A percentile compares a stretch with the other conserved stretches of the same genome.
Evolutionary conservation across 2,113 vertebrate species (phyloP).

Genomic region (Natator depressus): DNA sequence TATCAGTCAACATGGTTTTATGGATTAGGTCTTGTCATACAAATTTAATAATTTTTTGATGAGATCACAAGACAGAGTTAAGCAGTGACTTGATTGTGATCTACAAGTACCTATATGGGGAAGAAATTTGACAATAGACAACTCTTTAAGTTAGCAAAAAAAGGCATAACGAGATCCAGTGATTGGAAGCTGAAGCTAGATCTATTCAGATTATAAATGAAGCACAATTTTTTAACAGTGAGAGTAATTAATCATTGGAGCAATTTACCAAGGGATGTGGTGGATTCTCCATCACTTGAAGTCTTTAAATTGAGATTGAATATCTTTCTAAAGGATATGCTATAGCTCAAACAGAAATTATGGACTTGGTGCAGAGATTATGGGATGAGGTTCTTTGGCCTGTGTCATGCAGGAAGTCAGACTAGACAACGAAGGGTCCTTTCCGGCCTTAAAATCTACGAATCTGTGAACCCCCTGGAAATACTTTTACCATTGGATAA

Average conservation of each 20-base stretch:
- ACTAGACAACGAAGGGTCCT: not conserved
- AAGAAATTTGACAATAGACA: not conserved
- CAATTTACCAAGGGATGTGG: not conserved
- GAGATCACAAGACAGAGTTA: not conserved
- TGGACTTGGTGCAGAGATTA: not conserved
- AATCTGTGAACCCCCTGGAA: not conserved
- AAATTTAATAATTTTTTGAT: not conserved
- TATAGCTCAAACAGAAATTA: not conserved
- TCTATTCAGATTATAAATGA: not conserved
- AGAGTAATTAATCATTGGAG: not conserved
- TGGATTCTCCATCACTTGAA: not conserved
- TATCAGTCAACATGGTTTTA: not conserved
- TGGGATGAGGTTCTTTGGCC: not conserved
- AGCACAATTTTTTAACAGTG: not conserved
- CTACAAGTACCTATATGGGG: not conserved
- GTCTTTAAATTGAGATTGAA: not conserved
- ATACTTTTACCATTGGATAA: not conserved
- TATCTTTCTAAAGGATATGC: not conserved
- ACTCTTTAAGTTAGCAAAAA: not conserved
- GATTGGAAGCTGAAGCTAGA: not conserved
- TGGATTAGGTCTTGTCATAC: not conserved
- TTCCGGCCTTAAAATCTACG: not conserved
- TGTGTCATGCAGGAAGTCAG: not conserved
- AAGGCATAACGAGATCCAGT: not conserved
- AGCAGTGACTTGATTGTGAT: not conserved